Evolutionary conservation across 2,888 invertebrate species (phyloP).

Genomic region (Lampropteryx suffumata): DNA sequence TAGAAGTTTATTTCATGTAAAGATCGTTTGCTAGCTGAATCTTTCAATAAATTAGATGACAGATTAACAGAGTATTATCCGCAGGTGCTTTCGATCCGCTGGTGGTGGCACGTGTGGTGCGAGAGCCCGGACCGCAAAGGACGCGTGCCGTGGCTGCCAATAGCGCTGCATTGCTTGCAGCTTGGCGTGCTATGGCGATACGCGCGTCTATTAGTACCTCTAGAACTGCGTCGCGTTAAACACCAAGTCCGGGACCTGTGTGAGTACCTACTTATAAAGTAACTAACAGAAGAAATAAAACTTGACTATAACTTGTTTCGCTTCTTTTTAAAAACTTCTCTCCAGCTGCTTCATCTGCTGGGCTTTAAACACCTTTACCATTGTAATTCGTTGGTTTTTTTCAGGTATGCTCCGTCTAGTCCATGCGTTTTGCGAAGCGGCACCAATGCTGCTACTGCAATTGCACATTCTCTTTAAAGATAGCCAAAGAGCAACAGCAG

Average conservation of each 20-base stretch:
- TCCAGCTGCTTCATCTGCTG: too few species aligned
- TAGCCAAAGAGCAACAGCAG: constrained; percentile 54
- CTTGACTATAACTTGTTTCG: too few species aligned
- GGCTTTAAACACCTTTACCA: too few species aligned
- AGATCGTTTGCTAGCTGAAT: too few species aligned
- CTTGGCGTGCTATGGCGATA: constrained; percentile 91
- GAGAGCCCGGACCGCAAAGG: constrained; percentile 69
- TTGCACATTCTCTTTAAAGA: constrained; percentile 85
- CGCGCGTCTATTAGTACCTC: constrained; percentile 92
- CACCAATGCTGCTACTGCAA: constrained; percentile 93
- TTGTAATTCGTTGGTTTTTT: too few species aligned
- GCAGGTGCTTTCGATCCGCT: constrained; percentile 87
- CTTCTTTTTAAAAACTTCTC: too few species aligned
- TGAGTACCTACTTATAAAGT: constrained; percentile 46
- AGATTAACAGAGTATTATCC: background rate
- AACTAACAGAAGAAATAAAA: too few species aligned
- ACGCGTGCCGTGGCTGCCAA: constrained; percentile 76
- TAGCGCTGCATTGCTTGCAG: constrained; percentile 86
- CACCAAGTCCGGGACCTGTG: constrained; percentile 89
- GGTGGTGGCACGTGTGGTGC: constrained; percentile 85
- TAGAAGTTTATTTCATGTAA: too few species aligned
- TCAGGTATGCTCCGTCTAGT: constrained; percentile 89
- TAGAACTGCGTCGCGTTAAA: constrained; percentile 91
- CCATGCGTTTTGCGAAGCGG: constrained; percentile 94
- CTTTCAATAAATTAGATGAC: too few species aligned